Percentiles rank a stretch among this genome's conserved stretches.
phyloP scores from a whole-genome alignment of 2,888 invertebrate genomes.

The Erebia palarica region DNA sequence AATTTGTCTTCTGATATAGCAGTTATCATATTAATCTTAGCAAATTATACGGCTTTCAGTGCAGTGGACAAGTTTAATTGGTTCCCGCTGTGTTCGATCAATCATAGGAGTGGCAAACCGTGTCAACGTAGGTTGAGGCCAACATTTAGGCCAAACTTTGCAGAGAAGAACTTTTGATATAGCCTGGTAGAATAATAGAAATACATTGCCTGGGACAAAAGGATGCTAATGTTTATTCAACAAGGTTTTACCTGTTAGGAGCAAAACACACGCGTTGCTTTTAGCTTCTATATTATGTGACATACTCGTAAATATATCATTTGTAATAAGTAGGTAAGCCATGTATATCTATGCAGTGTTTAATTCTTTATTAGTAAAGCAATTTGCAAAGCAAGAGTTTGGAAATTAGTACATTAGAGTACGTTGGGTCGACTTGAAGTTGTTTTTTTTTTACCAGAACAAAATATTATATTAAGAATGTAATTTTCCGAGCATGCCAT shows the following conservation, averaged over 20 bases:
- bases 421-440: background rate
- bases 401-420: no score
- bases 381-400: no score
- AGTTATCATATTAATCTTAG: conserved; percentile 58
- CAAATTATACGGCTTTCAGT: conserved; percentile 60
- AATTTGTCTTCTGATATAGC: conserved; percentile 44
- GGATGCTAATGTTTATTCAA: no score
- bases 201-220: background rate
- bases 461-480: conserved; percentile 14
- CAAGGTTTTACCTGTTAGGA: no score
- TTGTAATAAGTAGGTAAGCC: no score
- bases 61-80: conserved; percentile 78
- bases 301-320: no score
- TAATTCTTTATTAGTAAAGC: no score
- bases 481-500: conserved; percentile 14
- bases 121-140: conserved; percentile 23
- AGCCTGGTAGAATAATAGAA: background rate
- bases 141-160: conserved; percentile 18
- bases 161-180: conserved; percentile 9
- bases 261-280: no score
- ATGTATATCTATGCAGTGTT: no score
- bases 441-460: conserved; percentile 1
- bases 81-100: conserved; percentile 65
- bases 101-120: conserved; percentile 61
- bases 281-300: no score